phyloP scores from a whole-genome alignment of 1,140 invertebrate genomes.

The Drosophila santomea region DNA sequence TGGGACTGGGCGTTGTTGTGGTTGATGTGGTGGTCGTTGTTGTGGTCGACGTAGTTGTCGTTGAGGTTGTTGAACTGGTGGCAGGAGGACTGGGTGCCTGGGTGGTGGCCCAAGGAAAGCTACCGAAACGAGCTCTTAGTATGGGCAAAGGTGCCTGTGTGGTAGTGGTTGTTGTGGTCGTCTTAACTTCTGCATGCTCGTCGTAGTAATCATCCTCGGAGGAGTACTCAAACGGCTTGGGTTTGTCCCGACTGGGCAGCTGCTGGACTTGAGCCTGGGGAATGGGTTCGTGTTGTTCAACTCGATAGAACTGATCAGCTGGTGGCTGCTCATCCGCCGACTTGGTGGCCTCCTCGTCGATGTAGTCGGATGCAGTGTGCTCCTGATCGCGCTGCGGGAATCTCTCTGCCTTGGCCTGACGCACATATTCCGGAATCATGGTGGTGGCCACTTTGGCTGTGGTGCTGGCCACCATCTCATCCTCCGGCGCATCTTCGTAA shows the following conservation, averaged over 20 bases:
- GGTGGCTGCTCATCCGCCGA: conserved; percentile 31
- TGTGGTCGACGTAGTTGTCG: conserved; percentile 35
- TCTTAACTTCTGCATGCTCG: conserved; percentile 34
- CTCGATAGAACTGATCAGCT: conserved; percentile 37
- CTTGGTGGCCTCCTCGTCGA: conserved; percentile 42
- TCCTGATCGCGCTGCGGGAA: conserved; percentile 38
- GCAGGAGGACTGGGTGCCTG: conserved; percentile 19
- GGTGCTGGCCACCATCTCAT: conserved; percentile 17
- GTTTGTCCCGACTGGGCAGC: conserved; percentile 34
- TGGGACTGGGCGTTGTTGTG: conserved; percentile 38
- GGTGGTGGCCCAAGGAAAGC: conserved; percentile 49
- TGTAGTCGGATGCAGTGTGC: conserved; percentile 48
- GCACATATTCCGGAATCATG: conserved; percentile 77
- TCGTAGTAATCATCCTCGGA: conserved; percentile 65
- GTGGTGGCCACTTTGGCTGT: conserved; percentile 49
- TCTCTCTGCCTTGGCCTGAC: conserved; percentile 68
- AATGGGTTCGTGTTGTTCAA: conserved; percentile 43
- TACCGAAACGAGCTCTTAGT: conserved; percentile 49
- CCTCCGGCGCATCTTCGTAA: conserved; percentile 50
- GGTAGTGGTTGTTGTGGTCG: conserved; percentile 8
- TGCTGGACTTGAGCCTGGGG: conserved; percentile 57
- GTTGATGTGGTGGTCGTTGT: conserved; percentile 39
- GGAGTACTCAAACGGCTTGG: conserved; percentile 45
- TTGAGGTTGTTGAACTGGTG: conserved; percentile 16
- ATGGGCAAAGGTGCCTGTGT: conserved; percentile 22